These are phyloP conservation scores for Rhagophthalmus giganteus DNA, from an alignment of 2,888 invertebrate species.

Conservation along the genomic window DNA sequence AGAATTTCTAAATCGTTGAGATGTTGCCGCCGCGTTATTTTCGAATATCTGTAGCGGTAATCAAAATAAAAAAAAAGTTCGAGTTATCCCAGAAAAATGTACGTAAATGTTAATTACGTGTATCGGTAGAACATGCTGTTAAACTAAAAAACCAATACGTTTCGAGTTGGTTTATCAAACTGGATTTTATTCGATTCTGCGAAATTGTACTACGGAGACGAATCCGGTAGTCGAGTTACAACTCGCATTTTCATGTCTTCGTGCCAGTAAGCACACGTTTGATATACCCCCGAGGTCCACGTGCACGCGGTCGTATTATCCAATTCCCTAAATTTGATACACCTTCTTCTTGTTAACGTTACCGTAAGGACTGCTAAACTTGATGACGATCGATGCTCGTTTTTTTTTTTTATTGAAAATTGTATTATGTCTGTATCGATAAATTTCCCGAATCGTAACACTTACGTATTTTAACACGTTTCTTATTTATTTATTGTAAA, in stretches of 20 bases:
- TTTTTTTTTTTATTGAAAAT: neutral
- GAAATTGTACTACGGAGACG: slow-evolving; percentile 24
- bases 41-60: too few species aligned
- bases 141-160: neutral
- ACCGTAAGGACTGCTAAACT: neutral
- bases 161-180: neutral
- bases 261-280: slow-evolving; percentile 7
- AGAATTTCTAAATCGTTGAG: neutral
- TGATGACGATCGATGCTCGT: neutral
- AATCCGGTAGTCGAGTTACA: slow-evolving; percentile 15
- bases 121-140: too few species aligned
- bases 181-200: slow-evolving; percentile 21
- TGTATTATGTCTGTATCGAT: neutral
- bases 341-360: slow-evolving; percentile 1
- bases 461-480: neutral
- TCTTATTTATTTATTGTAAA: too few species aligned
- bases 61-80: too few species aligned
- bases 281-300: slow-evolving; percentile 22
- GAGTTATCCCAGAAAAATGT: too few species aligned
- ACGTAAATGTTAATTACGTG: too few species aligned
- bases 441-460: neutral
- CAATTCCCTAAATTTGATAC: slow-evolving; percentile 19
- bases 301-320: slow-evolving; percentile 17
- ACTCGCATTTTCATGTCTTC: slow-evolving; percentile 15
- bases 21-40: too few species aligned